Base-by-base conservation (phyloP, 2,797 vertebrate species). In the Eutrigla gurnardus region DNA sequence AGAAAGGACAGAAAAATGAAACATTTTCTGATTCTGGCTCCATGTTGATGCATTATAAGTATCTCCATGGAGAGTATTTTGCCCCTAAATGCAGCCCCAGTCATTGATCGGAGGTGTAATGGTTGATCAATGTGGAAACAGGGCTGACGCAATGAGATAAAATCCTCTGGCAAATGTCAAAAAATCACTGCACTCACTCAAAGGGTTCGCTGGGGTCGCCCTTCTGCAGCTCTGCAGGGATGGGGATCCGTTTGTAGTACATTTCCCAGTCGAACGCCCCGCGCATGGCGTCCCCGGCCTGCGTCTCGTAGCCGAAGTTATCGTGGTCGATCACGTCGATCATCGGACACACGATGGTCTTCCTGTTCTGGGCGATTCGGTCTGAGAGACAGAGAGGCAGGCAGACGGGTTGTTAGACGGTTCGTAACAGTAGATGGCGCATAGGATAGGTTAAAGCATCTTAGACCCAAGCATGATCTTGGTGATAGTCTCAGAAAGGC, bases 241-340 rank as follows among this genome's bases (percentile, higher is more conserved):
- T 98, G 2, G 98, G 97, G 81, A 99, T 98, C 62, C 98, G 95
- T 75, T 99, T 99, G 93, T 99, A 99, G 93, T 96, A 98, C 97
- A 99, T 98, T 87, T 99, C 98, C 98, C 98, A 99, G 93, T 99
- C 98, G 12, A 99, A 99, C 0, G 97, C 98, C 0, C 98, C 98
- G 54, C 98, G 88, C 98, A 99, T 99, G 11, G 98, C 98, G 0
- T 99, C 97, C 3, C 98, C 98, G 0, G 97, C 97, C 91, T 99
- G 98, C 0, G 96, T 97, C 89, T 97, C 97, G 0, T 99, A 99
- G 36, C 95, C 96, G 17, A 99, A 99, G 94, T 97, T 96, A 66
- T 99, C 97, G 0, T 98, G 96, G 84, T 99, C 96, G 18, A 99
- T 97, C 25, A 99, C 97, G 0, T 99, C 98, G 3, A 99, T 99